Base-by-base conservation (phyloP, 2,113 vertebrate genomes). In the Limanda limanda region DNA sequence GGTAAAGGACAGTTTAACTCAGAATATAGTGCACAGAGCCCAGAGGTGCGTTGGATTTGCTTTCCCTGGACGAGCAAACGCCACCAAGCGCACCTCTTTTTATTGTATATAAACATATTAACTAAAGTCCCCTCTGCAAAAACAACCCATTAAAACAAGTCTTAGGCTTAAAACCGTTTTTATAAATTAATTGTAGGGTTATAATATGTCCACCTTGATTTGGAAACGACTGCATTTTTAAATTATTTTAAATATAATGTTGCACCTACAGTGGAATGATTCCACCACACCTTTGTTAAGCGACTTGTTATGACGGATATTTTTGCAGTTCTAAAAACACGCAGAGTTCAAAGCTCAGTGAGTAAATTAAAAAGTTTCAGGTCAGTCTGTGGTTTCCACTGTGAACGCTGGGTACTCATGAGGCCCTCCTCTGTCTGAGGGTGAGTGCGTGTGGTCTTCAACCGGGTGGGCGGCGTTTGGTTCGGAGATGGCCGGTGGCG, bases 351-450 rank as follows among this genome's bases (percentile, higher is more conserved):
- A 68, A 10, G 35, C 12, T 35, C 13, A 18, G 27, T 51, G 56
- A 40, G 24, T 15, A 21, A 51, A 55, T 23, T 14, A 35, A 59
- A 68, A 4, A 51, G 52, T 52, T 25, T 37, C 20, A 7, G 1
- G 37, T 83, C 78, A 83, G 51, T 52, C 42, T 27, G 68, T 14
- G 57, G 63, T 27, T 31, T 21, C 75, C 14, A 72, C 65, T 25
- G 47, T n/a, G n/a, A 78, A 72, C 1, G n/a, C 55, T 0, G 68
- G 70, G 35, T 68, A 66, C 2, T 77, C 64, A 3, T 1, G 1
- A 3, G 84, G 14, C 5, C 17, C 18, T 12, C 47, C 86, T 23
- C 47, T 3, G 1, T 57, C 57, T 24, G 78, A 78, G 3, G 13
- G 2, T 0, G 58, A 52, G 35, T 42, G 68, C 0, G 74, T 78